Conservation (phyloP, 2,888 invertebrate species). For the Drosophila leonis region DNA sequence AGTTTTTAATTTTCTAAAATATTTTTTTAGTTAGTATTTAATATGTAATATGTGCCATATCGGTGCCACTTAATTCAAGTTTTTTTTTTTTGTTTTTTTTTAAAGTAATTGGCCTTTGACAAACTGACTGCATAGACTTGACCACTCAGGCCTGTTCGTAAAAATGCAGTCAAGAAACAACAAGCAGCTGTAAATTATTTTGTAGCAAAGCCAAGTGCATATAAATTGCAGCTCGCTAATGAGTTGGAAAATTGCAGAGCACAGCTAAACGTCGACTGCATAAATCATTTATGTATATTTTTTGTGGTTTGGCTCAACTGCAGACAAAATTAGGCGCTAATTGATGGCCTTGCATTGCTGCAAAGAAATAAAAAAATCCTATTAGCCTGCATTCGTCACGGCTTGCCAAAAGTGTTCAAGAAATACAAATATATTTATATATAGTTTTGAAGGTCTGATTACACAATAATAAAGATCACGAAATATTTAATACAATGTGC, state of each 20-base stretch:
- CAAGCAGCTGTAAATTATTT: slow-evolving; percentile 29
- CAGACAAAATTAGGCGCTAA: slow-evolving; percentile 56
- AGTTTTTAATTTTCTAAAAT: no score
- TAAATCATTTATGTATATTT: slow-evolving; percentile 71
- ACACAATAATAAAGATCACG: slow-evolving; percentile 54
- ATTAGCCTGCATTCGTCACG: slow-evolving; percentile 61
- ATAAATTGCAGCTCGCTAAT: slow-evolving; percentile 63
- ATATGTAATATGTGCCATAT: background rate
- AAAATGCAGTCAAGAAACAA: slow-evolving; percentile 16
- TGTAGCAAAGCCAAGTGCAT: slow-evolving; percentile 46
- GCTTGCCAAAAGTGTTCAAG: slow-evolving; percentile 51
- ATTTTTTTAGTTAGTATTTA: no score
- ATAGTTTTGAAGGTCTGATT: slow-evolving; percentile 40
- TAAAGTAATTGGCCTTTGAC: slow-evolving; percentile 6
- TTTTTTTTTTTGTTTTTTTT: no score
- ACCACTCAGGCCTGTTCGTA: background rate
- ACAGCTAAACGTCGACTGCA: slow-evolving; percentile 50
- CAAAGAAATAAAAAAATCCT: slow-evolving; percentile 25
- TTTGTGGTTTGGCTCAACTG: slow-evolving; percentile 41
- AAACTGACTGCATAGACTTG: background rate
- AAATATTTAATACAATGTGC: slow-evolving; percentile 53
- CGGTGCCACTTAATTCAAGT: background rate
- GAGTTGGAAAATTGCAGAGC: slow-evolving; percentile 69
- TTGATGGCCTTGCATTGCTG: slow-evolving; percentile 60
- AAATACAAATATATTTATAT: slow-evolving; percentile 15